These are phyloP conservation scores for Schlechtendalia chinensis DNA, from an alignment of 1,140 invertebrate species.

Conservation along the genomic window DNA sequence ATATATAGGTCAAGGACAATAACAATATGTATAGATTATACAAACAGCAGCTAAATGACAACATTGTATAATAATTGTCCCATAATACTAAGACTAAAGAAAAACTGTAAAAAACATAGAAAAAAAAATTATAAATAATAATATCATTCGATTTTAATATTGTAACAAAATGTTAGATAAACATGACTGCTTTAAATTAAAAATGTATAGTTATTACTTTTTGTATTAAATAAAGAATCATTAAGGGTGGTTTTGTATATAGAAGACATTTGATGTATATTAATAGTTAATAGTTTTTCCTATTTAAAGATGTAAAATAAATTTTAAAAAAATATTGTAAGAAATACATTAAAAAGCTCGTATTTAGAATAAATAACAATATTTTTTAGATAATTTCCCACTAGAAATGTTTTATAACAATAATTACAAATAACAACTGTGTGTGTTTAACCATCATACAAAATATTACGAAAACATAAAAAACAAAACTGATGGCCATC, in stretches of 20 bases:
- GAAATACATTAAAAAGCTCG: conserved; percentile 12
- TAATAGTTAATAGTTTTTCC: neutral
- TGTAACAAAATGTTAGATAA: neutral
- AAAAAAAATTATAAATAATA: neutral
- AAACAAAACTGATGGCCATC: neutral
- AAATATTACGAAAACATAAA: conserved; percentile 21
- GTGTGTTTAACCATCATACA: neutral
- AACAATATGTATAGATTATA: neutral
- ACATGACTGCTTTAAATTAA: neutral
- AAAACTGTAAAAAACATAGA: neutral
- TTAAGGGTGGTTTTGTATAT: neutral
- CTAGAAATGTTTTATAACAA: conserved; percentile 21
- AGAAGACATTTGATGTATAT: neutral
- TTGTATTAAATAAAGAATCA: neutral
- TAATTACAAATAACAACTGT: conserved; percentile 18
- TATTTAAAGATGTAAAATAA: conserved; percentile 1
- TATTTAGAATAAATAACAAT: conserved; percentile 16
- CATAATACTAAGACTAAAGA: neutral
- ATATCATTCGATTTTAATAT: neutral
- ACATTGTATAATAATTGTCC: conserved; percentile 20
- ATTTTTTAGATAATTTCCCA: conserved; percentile 1
- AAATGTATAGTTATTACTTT: neutral
- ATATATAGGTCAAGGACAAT: conserved; percentile 14
- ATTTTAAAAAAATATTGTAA: neutral
- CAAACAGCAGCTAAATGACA: neutral